Evolutionary conservation across 2,888 invertebrate species (phyloP).

Genomic region (Lasioglossum lativentre): DNA sequence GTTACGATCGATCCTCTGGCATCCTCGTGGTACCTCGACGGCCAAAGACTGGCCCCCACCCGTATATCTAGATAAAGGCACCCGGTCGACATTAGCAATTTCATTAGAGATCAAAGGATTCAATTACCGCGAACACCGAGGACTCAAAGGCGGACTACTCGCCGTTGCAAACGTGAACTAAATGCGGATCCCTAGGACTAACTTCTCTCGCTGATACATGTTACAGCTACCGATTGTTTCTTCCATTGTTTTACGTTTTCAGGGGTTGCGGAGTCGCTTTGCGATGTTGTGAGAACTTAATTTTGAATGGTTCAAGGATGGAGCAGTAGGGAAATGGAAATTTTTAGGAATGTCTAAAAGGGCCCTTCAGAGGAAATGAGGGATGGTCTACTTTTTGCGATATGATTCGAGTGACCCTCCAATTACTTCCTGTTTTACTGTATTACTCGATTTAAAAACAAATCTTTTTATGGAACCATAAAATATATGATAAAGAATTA

Average conservation of each 20-base stretch:
- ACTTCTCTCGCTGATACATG: not conserved
- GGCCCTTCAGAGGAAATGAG: no score
- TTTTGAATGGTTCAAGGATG: not conserved
- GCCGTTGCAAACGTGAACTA: not conserved
- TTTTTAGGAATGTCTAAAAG: not conserved
- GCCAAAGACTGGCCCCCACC: not conserved
- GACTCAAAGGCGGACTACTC: not conserved
- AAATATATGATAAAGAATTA: not conserved
- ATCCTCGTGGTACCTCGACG: not conserved
- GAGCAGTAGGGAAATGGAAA: not conserved
- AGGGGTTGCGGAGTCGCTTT: not conserved
- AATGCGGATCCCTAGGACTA: not conserved
- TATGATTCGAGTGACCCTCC: no score
- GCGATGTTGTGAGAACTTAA: not conserved
- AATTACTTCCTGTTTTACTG: no score
- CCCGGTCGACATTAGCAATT: not conserved
- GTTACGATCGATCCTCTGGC: constrained; percentile 15
- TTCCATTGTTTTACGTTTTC: not conserved
- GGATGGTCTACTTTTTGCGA: no score
- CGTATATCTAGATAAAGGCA: not conserved
- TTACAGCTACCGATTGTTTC: not conserved
- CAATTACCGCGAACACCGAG: not conserved
- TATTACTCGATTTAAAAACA: no score
- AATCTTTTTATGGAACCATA: no score
- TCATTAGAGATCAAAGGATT: not conserved